Conservation (phyloP, 2,797 vertebrate species). For the Gallinago solitaria region DNA sequence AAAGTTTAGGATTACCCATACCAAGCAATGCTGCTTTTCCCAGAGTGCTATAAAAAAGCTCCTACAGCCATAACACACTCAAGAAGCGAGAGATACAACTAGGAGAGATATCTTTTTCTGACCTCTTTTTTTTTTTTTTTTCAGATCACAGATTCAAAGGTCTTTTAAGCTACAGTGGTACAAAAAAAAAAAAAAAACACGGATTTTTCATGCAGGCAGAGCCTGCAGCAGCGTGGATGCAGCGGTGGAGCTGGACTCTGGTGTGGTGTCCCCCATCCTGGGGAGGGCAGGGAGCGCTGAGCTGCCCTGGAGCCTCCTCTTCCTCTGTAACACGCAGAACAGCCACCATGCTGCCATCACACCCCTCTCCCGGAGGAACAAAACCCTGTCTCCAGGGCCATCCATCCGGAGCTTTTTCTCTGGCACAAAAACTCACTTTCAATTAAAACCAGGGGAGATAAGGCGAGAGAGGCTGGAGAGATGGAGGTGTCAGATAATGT, state of each 20-base stretch:
- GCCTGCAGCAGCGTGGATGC: fast-evolving
- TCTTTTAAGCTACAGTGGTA: neutral
- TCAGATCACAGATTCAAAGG: neutral
- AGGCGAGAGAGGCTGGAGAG: neutral
- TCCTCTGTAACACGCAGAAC: fast-evolving
- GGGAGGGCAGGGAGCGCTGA: too few relatives aligned
- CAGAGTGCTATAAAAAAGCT: neutral
- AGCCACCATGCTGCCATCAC: fast-evolving
- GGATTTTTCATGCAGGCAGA: neutral
- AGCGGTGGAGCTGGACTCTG: neutral
- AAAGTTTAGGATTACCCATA: neutral
- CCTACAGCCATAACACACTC: neutral
- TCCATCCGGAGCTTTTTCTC: neutral
- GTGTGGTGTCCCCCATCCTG: neutral
- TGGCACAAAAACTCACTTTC: neutral
- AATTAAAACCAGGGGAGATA: neutral
- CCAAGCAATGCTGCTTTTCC: neutral
- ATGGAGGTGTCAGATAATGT: neutral
- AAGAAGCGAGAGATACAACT: fast-evolving
- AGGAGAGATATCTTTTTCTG: neutral
- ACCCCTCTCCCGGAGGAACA: neutral
- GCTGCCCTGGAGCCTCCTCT: neutral
- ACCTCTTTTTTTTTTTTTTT: neutral
- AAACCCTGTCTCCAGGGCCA: neutral
- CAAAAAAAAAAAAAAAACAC: neutral